Conservation (phyloP, 2,113 vertebrate species). For the Crotalus viridis region DNA sequence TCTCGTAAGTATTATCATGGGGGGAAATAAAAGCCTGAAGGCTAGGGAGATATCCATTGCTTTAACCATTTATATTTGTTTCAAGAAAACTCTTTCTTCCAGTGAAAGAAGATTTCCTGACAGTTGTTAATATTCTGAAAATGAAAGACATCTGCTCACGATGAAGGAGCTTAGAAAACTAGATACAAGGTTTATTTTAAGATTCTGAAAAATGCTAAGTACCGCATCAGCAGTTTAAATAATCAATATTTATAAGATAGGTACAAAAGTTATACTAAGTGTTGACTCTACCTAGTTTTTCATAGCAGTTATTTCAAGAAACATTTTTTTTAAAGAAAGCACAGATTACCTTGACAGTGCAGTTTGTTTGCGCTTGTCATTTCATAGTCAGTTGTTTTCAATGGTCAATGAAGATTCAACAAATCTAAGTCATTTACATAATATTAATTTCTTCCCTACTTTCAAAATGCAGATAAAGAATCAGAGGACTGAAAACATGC, state of each 20-base stretch:
- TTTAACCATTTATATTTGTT: background rate
- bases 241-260: background rate
- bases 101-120: background rate
- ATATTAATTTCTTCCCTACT: background rate
- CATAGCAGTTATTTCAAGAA: background rate
- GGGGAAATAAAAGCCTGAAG: background rate
- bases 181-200: constrained; percentile 12
- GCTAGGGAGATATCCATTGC: background rate
- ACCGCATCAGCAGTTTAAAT: background rate
- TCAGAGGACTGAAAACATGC: constrained; percentile 10
- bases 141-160: background rate
- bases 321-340: constrained; percentile 11
- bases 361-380: background rate
- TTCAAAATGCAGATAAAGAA: background rate
- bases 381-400: constrained; percentile 23
- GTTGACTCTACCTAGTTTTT: background rate
- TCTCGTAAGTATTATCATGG: background rate
- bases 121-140: background rate
- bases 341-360: constrained; percentile 14
- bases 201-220: constrained; percentile 4
- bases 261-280: background rate
- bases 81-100: background rate
- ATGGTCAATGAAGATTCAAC: background rate
- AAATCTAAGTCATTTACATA: background rate
- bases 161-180: background rate